Conservation (phyloP, 2,113 vertebrate genomes). For the Willisornis vidua region DNA sequence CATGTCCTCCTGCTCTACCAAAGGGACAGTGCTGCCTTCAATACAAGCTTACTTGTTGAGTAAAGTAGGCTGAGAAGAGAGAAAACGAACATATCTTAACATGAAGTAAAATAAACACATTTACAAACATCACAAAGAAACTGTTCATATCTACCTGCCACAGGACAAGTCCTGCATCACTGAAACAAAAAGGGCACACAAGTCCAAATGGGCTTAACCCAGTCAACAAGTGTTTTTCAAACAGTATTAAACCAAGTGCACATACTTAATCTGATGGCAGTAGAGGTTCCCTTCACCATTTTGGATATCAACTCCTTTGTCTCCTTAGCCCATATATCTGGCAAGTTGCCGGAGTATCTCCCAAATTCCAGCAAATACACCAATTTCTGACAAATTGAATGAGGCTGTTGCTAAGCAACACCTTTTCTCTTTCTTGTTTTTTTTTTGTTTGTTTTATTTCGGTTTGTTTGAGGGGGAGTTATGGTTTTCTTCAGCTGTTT, state of each 20-base stretch:
- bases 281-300: not conserved
- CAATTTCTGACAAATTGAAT: slow-evolving; percentile 59
- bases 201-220: not conserved
- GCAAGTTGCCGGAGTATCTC: slow-evolving; percentile 15
- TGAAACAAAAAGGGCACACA: not conserved
- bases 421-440: not conserved
- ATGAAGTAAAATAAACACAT: not conserved
- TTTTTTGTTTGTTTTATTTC: not conserved
- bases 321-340: not conserved
- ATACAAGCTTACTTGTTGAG: not conserved
- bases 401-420: slow-evolving; percentile 71
- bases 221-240: not conserved
- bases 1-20: not conserved
- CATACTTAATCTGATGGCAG: not conserved
- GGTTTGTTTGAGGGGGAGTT: not conserved
- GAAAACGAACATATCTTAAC: not conserved
- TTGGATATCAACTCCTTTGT: not conserved
- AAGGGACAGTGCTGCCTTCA: not conserved
- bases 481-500: not conserved
- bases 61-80: not conserved
- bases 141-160: rapidly evolving
- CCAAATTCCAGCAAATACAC: slow-evolving; percentile 53
- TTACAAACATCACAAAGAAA: not conserved
- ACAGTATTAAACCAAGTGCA: not conserved
- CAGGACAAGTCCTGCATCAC: not conserved